A percentile compares a stretch with the other conserved stretches of the same genome.
Conservation (phyloP, 2,113 vertebrate species). For the Myotis lucifugus region DNA sequence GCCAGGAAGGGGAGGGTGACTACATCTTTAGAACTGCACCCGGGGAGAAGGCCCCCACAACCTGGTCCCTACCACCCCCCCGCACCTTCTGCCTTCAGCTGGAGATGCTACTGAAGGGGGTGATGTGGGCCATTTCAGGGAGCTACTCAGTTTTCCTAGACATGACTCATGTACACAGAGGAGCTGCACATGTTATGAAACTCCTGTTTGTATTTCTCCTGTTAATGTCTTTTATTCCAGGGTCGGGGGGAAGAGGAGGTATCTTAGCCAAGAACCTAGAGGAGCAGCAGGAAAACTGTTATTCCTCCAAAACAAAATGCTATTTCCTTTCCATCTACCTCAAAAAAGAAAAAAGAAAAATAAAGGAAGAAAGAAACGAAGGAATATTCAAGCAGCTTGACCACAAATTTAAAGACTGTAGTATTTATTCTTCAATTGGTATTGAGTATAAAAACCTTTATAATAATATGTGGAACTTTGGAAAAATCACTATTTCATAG, state of each 20-base stretch:
- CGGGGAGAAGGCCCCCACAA: neutral
- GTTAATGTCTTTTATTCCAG: neutral
- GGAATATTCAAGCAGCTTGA: neutral
- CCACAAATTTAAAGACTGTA: neutral
- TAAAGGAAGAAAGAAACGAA: neutral
- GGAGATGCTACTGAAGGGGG: neutral
- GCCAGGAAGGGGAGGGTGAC: neutral
- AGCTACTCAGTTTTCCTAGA: neutral
- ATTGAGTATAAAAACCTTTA: neutral
- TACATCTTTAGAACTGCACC: neutral
- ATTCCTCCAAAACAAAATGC: neutral
- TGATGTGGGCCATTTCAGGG: neutral
- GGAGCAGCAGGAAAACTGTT: neutral
- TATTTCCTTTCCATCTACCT: neutral
- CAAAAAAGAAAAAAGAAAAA: neutral
- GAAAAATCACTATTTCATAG: neutral
- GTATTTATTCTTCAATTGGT: neutral
- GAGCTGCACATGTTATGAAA: neutral
- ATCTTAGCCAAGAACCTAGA: neutral
- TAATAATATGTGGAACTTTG: neutral
- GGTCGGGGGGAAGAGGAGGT: accelerated
- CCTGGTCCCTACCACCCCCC: neutral
- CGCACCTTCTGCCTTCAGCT: neutral
- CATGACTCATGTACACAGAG: neutral
- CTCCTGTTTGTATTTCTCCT: neutral